Base-by-base conservation (phyloP, 92 coral and sea anemone genomes). In the Muricea muricata region DNA sequence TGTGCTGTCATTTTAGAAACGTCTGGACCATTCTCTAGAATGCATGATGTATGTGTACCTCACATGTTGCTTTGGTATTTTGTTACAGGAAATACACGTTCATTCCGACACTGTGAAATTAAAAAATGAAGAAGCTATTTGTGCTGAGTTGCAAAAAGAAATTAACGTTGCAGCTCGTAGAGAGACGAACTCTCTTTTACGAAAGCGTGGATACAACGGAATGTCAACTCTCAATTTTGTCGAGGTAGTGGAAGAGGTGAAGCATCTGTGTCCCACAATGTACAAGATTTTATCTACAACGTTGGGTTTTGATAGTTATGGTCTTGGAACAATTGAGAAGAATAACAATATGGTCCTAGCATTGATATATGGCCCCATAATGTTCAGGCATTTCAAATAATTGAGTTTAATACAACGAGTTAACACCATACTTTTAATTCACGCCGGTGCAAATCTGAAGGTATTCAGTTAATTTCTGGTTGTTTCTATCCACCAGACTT, bases 341-440 rank as follows among this genome's bases (percentile, higher is more conserved):
- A 1, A 65, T 30, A 24, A 24, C 2, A 13, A 17, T 41, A 30
- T 35, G 45, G 13, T 18, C 73, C 14, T 26, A 5, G 35, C 45
- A 30, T 65, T 65, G 73, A 30, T 65, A 30, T 65, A 65, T 12
- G 20, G 40, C 11, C 17, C 30, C 14, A 65, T 35, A 65, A 65
- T 65, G 73, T 65, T 65, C 73, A 65, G 45, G 15, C 73, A 25
- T 65, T 9, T 65, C 45, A 30, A 65, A 30, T 4, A 65, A 65
- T 30, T 9, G n/a, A 65, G 40, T 65, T 17, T 65, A 41, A 30
- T 65, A 35, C 73, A 65, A 65, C 39, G 73, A 65, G 39, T 26
- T 18, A 65, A 65, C 13, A 65, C 73, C 1, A 12, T 65, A 35
- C 73, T 65, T 65, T 26, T 65, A 35, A 65, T 65, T 65, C 40